Evolutionary conservation across 2,113 vertebrate species (phyloP), one percentile per base, ranked within the genome.

Genomic region (Lepus europaeus): DNA sequence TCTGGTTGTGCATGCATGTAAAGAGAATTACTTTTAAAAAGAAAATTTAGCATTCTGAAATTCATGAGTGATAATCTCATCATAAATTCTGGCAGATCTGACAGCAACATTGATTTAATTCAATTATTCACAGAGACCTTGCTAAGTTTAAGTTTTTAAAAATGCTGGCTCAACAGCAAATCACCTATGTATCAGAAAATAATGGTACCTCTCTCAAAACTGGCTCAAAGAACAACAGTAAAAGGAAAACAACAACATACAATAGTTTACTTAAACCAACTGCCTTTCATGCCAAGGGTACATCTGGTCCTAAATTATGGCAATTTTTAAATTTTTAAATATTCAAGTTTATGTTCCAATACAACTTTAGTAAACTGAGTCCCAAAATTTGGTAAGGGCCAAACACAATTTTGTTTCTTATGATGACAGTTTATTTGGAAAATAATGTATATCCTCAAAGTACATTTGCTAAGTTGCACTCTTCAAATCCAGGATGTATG

Each of bases 151-250:
- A 93, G 9, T 17, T 0, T 92, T 90, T 36, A 39, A 66, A 87
- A 94, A 81, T 88, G 85, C 23, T 93, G 56, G 49, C 51, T 93
- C 76, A 88, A 59, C 17, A 93, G 31, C 59, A 19, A 87, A 56
- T 53, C 36, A 90, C 39, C 89, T 80, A 87, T 76, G 73, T 63
- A 89, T 87, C 17, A 70, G 0, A 89, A 78, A 97, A 77, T n/a
- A 87, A 95, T 93, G 73, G 29, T 6, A 87, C 1, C 14, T 86
- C 11, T 90, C 87, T 96, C 87, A 86, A 94, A 97, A 96, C 1
- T 87, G 29, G 84, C 74, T 96, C 45, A 88, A 88, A 95, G 68
- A 93, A 92, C 20, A 87, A 23, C 27, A 68, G 2, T 89, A 91
- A 94, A 45, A 27, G 89, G 19, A 33, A 81, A 78, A 90, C 56